Base-by-base conservation (phyloP, 2,113 vertebrate species). In the Burhinus oedicnemus region DNA sequence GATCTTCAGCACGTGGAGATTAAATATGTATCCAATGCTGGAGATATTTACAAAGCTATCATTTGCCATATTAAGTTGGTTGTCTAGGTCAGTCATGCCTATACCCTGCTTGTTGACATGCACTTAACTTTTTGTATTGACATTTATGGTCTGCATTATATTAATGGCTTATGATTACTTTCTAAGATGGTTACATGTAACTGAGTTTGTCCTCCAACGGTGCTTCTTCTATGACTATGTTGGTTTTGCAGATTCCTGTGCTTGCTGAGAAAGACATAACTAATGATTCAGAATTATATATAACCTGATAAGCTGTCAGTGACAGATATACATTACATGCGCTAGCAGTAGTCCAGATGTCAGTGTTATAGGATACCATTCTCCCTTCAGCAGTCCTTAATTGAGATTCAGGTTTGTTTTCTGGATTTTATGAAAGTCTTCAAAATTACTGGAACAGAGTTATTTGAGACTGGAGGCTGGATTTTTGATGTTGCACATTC, bases 231-330 rank as follows among this genome's bases (percentile, higher is more conserved):
- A 12, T 80, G 92, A 81, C 88, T 91, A 20, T 47, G 62, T 88
- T 92, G n/a, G 66, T 94, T 96, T 94, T 96, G 83, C 44, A 81
- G 83, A 96, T 96, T 97, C 58, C 47, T 96, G 19, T 64, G 75
- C 72, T 96, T 96, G 69, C 69, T 89, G 72, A 74, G 91, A 87
- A 97, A 97, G 94, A 97, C 79, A 93, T 95, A 92, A 95, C 82
- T 97, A 98, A 98, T 97, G 93, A 95, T 79, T 93, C 36, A 93
- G 92, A 95, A 95, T 97, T 97, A 95, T 96, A 89, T 97, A 97
- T 94, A 89, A 85, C 76, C 76, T 77, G 95, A 95, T 95, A 97
- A 97, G 57, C 94, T 97, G 92, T 94, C 96, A 95, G 94, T 92
- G 96, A 96, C 95, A 95, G 93, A 97, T 95, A 96, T 23, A 51